These are phyloP conservation scores for Podarcis raffonei DNA, from an alignment of 2,113 vertebrate species.

Conservation along the genomic window DNA sequence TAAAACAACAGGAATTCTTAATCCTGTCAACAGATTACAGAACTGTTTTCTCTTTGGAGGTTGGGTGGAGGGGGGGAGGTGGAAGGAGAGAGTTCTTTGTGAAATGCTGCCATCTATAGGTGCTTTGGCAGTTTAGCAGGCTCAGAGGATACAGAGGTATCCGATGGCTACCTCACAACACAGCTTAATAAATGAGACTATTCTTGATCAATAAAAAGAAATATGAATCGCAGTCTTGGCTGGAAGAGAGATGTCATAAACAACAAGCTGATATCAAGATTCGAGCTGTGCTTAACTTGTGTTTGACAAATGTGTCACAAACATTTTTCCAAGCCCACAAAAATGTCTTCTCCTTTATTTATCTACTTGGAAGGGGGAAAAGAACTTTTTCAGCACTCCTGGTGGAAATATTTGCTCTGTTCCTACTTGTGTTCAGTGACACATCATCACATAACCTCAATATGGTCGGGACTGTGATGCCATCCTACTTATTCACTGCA, in stretches of 20 bases:
- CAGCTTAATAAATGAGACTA: slow-evolving; percentile 16
- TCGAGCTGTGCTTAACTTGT: neutral
- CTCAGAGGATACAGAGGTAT: rapidly evolving
- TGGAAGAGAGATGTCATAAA: slow-evolving; percentile 24
- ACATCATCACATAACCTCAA: neutral
- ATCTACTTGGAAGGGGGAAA: neutral
- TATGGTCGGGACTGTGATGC: neutral
- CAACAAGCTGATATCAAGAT: slow-evolving; percentile 4
- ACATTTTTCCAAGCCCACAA: neutral
- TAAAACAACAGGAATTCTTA: slow-evolving; percentile 69
- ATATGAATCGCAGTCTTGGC: slow-evolving; percentile 47
- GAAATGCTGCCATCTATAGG: slow-evolving; percentile 97
- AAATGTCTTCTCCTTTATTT: neutral
- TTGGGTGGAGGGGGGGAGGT: no score
- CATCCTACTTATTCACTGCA: neutral
- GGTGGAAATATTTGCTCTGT: neutral
- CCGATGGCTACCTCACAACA: neutral
- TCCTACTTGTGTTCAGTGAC: neutral
- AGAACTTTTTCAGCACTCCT: neutral
- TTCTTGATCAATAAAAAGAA: slow-evolving; percentile 46
- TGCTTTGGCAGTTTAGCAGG: slow-evolving; percentile 20
- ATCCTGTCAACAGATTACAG: slow-evolving; percentile 54
- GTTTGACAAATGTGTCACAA: slow-evolving; percentile 4
- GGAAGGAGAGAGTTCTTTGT: slow-evolving; percentile 75
- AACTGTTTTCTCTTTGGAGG: slow-evolving; percentile 3